Base-by-base conservation (phyloP, 2,113 vertebrate genomes). In the Mohoua ochrocephala region DNA sequence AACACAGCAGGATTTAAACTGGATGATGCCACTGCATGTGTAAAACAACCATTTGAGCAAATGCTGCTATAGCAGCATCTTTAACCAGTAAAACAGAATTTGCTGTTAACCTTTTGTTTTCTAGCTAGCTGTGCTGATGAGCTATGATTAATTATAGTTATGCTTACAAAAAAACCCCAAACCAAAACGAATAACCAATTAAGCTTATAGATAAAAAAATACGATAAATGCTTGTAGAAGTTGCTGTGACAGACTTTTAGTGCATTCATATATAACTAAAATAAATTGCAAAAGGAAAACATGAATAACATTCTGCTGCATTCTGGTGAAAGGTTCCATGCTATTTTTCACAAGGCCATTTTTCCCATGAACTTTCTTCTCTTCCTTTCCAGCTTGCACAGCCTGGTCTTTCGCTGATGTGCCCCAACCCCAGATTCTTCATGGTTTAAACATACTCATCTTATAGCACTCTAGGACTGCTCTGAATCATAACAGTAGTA, bases 1-100 rank as follows among this genome's bases (percentile, higher is more conserved):
- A 97, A 91, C 96, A 93, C 97, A 97, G 97, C 97, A 96, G 96
- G 94, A 95, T 83, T 95, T 93, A 97, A 96, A 93, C 91, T 90
- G 82, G 74, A 87, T 95, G 97, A 97, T 78, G 91, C 96, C 95
- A 94, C 91, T 67, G 92, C 84, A 90, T 89, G 76, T n/a, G 27
- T 95, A 95, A 96, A 97, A 94, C 95, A 95, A 84, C 71, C 67
- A 82, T 95, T 97, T 96, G 74, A 97, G 93, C 96, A 97, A 96
- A 94, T 95, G 93, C 95, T 91, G 88, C 49, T 89, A 45, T 49
- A 93, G 94, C 45, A 93, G 92, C 77, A 93, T 97, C 87, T 95
- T 91, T 80, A 96, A 95, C 84, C 79, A 92, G 75, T 90, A 92
- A 92, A 93, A 94, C 39, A 76, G 69, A 95, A 76, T 75, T 95